These are phyloP conservation scores for Microtus ochrogaster DNA, from an alignment of 2,113 vertebrate species.

Conservation along the genomic window DNA sequence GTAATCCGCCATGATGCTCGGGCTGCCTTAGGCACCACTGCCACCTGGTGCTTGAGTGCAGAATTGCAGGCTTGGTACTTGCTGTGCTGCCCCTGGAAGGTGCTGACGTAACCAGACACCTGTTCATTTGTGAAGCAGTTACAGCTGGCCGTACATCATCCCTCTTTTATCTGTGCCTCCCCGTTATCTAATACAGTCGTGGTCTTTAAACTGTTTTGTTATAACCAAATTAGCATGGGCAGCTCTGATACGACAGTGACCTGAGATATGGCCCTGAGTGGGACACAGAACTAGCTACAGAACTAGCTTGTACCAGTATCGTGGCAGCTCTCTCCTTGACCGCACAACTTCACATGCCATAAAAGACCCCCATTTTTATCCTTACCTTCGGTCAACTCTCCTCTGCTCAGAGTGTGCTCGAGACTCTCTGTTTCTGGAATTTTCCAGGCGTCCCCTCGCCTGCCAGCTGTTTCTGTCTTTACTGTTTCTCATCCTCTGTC, in stretches of 20 bases:
- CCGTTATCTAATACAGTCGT: background rate
- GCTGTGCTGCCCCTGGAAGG: rapidly evolving
- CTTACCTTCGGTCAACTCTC: background rate
- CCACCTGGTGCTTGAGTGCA: conserved; percentile 11
- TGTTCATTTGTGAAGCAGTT: background rate
- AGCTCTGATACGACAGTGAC: background rate
- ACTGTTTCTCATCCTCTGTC: background rate
- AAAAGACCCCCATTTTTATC: background rate
- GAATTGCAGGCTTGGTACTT: conserved; percentile 73
- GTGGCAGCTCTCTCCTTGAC: background rate
- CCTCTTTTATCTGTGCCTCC: background rate
- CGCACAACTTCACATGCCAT: background rate
- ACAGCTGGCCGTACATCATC: background rate
- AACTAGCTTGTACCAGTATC: background rate
- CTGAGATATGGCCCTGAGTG: background rate
- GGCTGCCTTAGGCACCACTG: conserved; percentile 47
- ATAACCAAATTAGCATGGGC: background rate
- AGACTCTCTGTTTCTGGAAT: background rate
- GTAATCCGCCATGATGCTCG: background rate
- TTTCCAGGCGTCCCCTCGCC: background rate
- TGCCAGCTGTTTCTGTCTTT: background rate
- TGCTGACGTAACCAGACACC: rapidly evolving
- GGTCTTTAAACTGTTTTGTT: conserved; percentile 23
- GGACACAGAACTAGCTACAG: background rate
- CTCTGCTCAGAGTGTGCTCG: background rate